Evolutionary conservation across 2,113 vertebrate genomes (phyloP).

Genomic region (Cottus gobio): DNA sequence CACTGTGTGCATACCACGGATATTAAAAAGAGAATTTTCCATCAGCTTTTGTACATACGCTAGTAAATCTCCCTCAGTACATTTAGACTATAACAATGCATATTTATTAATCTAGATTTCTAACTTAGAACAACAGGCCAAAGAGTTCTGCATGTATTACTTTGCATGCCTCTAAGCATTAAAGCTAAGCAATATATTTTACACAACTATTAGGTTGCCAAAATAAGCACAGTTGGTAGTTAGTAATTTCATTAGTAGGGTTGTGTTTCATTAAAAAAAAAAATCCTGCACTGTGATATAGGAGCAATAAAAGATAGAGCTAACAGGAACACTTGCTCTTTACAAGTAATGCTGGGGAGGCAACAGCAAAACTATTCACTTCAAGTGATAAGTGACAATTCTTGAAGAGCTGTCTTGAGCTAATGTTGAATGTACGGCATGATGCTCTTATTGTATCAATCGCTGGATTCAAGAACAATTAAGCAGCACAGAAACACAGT

Average conservation of each 20-base stretch:
- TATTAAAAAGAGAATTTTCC: constrained; percentile 55
- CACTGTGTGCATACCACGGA: constrained; percentile 33
- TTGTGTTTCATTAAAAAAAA: not conserved
- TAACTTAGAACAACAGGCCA: constrained; percentile 10
- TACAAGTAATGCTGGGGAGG: not conserved
- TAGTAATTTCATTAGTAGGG: not conserved
- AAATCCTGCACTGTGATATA: not conserved
- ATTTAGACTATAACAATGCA: constrained; percentile 50
- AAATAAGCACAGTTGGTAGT: not conserved
- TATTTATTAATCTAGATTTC: constrained; percentile 35
- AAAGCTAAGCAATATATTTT: not conserved
- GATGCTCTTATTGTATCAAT: not conserved
- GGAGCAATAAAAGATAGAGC: not conserved
- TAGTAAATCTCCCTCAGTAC: constrained; percentile 26
- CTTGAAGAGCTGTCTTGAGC: not conserved
- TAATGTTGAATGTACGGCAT: not conserved
- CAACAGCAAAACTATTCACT: not conserved
- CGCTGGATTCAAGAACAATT: not conserved
- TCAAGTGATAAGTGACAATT: not conserved
- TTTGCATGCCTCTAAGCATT: not conserved
- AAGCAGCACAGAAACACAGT: not conserved
- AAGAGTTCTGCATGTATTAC: not conserved
- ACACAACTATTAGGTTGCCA: not conserved
- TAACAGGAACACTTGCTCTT: not conserved
- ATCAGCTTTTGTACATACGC: constrained; percentile 35